Conservation (phyloP, 2,888 invertebrate genomes). For the Patella pellucida region DNA sequence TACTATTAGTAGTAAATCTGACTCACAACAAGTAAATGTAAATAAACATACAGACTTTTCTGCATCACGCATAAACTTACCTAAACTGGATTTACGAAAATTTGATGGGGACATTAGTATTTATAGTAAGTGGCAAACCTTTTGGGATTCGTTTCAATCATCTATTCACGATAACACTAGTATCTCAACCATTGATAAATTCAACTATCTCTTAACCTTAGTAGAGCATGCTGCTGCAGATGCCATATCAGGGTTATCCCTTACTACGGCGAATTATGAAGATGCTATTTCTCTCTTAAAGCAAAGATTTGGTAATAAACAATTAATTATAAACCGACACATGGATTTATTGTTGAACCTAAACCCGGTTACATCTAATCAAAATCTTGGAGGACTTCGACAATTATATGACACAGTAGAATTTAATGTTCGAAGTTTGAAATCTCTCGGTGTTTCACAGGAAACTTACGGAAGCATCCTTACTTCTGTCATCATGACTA, state of each 20-base stretch:
- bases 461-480: not conserved
- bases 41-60: too few species aligned
- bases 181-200: not conserved
- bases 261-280: not conserved
- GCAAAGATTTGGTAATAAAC: conserved; percentile 1
- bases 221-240: not conserved
- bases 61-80: not conserved
- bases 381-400: not conserved
- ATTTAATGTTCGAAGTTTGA: not conserved
- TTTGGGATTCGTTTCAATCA: not conserved
- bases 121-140: not conserved
- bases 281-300: not conserved
- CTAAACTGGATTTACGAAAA: not conserved
- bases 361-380: not conserved
- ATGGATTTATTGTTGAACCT: not conserved
- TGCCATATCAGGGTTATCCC: not conserved
- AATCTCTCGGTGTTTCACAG: not conserved
- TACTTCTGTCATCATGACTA: not conserved
- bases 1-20: too few species aligned
- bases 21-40: too few species aligned
- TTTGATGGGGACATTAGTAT: not conserved
- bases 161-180: not conserved
- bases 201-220: not conserved
- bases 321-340: conserved; percentile 3
- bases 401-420: not conserved